These are phyloP conservation scores for Scaptomyza montana DNA, from an alignment of 1,140 invertebrate genomes.

Conservation along the genomic window DNA sequence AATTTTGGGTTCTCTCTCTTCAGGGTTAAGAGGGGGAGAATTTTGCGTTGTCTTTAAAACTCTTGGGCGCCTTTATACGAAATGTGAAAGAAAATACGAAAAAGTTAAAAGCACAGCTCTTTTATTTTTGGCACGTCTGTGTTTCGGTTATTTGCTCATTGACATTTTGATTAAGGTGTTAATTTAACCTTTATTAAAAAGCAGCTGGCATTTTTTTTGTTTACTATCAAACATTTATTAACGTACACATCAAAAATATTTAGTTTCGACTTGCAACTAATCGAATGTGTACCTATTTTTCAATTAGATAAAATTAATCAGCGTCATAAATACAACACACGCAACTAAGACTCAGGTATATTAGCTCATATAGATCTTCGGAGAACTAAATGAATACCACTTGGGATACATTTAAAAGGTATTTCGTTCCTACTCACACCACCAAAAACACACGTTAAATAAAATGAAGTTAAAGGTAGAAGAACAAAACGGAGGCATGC, in stretches of 20 bases:
- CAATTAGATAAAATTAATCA: constrained; percentile 74
- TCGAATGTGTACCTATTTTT: constrained; percentile 65
- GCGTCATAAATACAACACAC: constrained; percentile 67
- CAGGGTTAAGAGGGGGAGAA: constrained; percentile 16
- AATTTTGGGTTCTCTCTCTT: constrained; percentile 3
- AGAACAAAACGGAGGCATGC: constrained; percentile 38
- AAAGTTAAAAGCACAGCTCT: constrained; percentile 56
- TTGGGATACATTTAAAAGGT: constrained; percentile 20
- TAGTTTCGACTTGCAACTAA: constrained; percentile 43
- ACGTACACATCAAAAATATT: constrained; percentile 24
- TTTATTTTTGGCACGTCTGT: constrained; percentile 54
- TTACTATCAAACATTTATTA: constrained; percentile 53
- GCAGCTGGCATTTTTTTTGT: constrained; percentile 39
- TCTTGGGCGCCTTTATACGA: constrained; percentile 29
- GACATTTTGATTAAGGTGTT: constrained; percentile 79
- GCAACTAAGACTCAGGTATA: not conserved
- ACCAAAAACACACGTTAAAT: constrained; percentile 17
- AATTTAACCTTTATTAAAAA: constrained; percentile 55
- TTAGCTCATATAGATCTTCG: constrained; percentile 33
- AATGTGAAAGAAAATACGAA: constrained; percentile 19
- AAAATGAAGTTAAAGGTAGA: constrained; percentile 20
- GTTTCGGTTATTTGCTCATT: constrained; percentile 72
- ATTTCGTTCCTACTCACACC: constrained; percentile 20
- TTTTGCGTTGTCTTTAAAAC: constrained; percentile 18
- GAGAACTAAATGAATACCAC: constrained; percentile 30